phyloP scores from a whole-genome alignment of 2,113 vertebrate species.

The Meles meles region DNA sequence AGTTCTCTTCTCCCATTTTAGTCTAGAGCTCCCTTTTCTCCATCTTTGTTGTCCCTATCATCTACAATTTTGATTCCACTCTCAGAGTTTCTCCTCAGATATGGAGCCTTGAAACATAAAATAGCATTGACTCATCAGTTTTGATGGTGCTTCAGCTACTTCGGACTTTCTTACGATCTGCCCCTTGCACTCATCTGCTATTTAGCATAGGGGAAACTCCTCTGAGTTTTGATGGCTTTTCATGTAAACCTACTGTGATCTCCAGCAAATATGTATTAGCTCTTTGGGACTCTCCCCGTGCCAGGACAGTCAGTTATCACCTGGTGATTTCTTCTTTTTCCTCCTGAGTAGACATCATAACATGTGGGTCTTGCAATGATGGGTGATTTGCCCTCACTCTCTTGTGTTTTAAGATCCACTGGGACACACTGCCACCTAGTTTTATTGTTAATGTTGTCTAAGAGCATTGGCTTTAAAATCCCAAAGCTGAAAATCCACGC shows the following conservation, averaged over 20 bases:
- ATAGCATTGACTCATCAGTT: not conserved
- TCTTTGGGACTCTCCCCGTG: not conserved
- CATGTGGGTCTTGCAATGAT: not conserved
- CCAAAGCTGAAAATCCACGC: not conserved
- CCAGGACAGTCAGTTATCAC: not conserved
- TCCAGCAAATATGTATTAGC: not conserved
- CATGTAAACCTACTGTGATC: not conserved
- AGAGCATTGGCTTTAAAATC: not conserved
- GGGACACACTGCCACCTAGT: not conserved
- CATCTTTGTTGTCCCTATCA: not conserved
- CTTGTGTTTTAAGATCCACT: not conserved
- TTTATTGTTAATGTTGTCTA: not conserved
- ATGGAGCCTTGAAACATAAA: not conserved
- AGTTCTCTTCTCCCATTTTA: not conserved
- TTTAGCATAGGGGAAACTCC: not conserved
- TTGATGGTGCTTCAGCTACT: not conserved
- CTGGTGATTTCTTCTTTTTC: not conserved
- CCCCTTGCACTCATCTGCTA: not conserved
- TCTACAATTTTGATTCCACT: not conserved
- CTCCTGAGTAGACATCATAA: not conserved
- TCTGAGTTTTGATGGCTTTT: not conserved
- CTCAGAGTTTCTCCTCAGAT: not conserved
- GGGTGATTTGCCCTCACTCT: not conserved
- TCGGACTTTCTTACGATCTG: not conserved
- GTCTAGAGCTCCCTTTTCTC: not conserved